phyloP scores from a whole-genome alignment of 2,113 vertebrate genomes.

The Channa argus region DNA sequence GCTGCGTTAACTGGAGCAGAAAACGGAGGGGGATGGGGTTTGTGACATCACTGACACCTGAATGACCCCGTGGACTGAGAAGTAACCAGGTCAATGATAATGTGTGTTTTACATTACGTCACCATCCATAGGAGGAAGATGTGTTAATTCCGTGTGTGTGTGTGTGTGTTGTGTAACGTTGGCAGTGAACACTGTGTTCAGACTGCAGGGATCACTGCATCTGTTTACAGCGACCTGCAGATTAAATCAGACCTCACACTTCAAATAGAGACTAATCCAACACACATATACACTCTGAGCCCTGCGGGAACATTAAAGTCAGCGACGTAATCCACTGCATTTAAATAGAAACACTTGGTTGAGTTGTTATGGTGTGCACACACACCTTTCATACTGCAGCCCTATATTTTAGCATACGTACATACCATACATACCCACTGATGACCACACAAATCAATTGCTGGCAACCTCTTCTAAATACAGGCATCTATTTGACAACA shows the following conservation, averaged over 20 bases:
- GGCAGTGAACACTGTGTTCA: constrained; percentile 68
- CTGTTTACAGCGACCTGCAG: constrained; percentile 74
- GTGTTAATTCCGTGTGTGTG: constrained; percentile 12
- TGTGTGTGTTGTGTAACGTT: constrained; percentile 55
- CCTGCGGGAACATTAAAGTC: constrained; percentile 57
- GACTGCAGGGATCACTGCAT: constrained; percentile 67
- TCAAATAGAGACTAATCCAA: constrained; percentile 73
- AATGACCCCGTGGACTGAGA: neutral
- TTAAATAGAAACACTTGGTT: constrained; percentile 48
- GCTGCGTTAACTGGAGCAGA: no score
- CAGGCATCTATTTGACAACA: no score
- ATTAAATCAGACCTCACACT: constrained; percentile 72
- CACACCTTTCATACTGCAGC: neutral
- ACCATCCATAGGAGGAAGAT: neutral
- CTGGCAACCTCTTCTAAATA: no score
- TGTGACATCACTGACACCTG: no score
- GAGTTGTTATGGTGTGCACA: constrained; percentile 11
- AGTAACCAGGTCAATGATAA: neutral
- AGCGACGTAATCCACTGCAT: constrained; percentile 36
- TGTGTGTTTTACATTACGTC: neutral
- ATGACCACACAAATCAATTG: no score
- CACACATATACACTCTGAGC: constrained; percentile 16
- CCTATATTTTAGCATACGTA: no score
- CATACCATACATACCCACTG: no score
- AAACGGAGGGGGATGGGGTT: no score